Evolutionary conservation across 1,140 invertebrate species (phyloP).

Genomic region (Rhyacophila brunnea): DNA sequence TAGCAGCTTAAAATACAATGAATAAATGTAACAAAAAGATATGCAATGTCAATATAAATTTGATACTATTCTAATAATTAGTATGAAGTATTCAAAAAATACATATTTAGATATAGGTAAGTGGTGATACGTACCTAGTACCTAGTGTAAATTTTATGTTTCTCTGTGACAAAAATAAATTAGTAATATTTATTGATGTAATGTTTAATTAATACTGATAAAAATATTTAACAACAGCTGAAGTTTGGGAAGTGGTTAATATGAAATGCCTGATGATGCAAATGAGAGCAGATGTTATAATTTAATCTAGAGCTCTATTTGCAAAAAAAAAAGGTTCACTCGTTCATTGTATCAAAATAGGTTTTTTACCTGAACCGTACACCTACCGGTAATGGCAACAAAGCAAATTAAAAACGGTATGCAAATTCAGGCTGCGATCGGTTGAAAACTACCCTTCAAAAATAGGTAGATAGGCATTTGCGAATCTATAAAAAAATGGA

Average conservation of each 20-base stretch:
- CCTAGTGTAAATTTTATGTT: too few relatives aligned
- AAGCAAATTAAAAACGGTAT: conserved; percentile 19
- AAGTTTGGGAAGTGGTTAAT: conserved; percentile 3
- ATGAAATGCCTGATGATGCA: conserved; percentile 17
- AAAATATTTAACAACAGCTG: conserved; percentile 2
- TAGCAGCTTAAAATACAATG: too few relatives aligned
- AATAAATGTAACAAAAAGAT: too few relatives aligned
- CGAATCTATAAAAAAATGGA: too few relatives aligned
- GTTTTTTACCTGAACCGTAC: conserved; percentile 20
- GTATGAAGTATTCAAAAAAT: too few relatives aligned
- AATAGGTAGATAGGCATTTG: not conserved
- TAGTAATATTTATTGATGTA: not conserved
- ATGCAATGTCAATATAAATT: too few relatives aligned
- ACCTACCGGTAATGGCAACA: conserved; percentile 12
- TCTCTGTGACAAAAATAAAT: too few relatives aligned
- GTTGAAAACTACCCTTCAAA: not conserved
- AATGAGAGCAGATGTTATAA: conserved; percentile 25
- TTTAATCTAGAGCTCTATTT: conserved; percentile 30
- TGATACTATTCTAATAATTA: too few relatives aligned
- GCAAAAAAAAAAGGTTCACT: conserved; percentile 27
- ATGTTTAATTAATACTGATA: too few relatives aligned
- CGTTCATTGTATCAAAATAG: conserved; percentile 26
- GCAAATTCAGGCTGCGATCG: conserved; percentile 18
- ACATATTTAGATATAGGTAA: too few relatives aligned
- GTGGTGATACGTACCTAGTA: too few relatives aligned